Evolutionary conservation across 2,888 invertebrate species (phyloP), one percentile per base, ranked within the genome.

Genomic region (Atethmia centrago): DNA sequence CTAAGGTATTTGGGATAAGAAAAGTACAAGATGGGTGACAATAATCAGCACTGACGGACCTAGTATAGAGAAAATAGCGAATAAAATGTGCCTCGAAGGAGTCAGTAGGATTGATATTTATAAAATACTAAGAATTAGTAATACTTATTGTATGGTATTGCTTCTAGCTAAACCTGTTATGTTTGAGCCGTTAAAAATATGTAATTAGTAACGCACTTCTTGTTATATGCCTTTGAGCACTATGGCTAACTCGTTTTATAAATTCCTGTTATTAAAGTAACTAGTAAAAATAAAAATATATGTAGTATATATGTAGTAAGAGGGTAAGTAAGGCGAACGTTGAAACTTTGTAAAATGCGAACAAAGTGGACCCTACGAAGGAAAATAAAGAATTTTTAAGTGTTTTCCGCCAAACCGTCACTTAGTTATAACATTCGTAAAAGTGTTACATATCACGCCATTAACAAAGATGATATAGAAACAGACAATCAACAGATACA

Each of bases 141-240:
- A 65, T 55, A 59, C 42, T 51, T 66, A 40, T 21, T 49, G 42
- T 19, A 14, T 53, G 14, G 7, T 10, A 62, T 58, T 69, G 36
- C 58, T 66, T 69, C 2, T 49, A 61, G 62, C 12, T 16, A 76
- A 71, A 77, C 77, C 42, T 62, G 67, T 71, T 68, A 16, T 58
- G 61, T 53, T 62, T n/a, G 47, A 68, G 67, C 40, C 42, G 47
- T 56, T 71, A 61, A 80, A 75, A 76, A 77, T 77, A 68, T 58
- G 56, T 68, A 71, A 80, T 80, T 81, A 69, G 68, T 28, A 68
- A 81, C 68, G 56, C 72, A 65, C 1, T 68, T 63, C 28, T 71
- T 71, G 14, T 53, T 68, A 5, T 53, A 51, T 61, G 59, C 51
- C 49, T 80, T 77, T 31, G 12, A 71, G 51, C 62, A 42, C 53